Evolutionary conservation across 2,888 invertebrate species (phyloP).

Genomic region (Smittia aterrima): DNA sequence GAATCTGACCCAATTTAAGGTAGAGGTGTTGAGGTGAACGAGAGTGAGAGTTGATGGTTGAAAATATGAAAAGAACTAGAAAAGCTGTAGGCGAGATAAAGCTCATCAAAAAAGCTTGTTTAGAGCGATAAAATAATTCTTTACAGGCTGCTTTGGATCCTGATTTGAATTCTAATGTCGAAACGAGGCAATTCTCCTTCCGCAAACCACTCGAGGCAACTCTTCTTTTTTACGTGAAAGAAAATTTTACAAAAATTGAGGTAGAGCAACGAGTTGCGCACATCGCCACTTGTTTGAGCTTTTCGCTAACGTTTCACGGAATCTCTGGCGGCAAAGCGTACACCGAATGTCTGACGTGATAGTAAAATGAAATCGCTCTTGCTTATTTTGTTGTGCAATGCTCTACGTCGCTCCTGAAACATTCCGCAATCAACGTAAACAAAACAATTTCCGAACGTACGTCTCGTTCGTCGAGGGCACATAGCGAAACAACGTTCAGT

Average conservation of each 20-base stretch:
- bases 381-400: background rate
- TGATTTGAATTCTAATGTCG: too few relatives aligned
- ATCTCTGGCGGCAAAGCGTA: background rate
- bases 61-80: too few relatives aligned
- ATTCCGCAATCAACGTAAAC: background rate
- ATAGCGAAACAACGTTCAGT: constrained; percentile 2
- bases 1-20: too few relatives aligned
- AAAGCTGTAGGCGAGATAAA: too few relatives aligned
- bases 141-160: too few relatives aligned
- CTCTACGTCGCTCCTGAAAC: background rate
- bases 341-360: background rate
- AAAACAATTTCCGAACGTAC: background rate
- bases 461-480: background rate
- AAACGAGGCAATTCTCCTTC: too few relatives aligned
- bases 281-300: constrained; percentile 42
- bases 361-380: background rate
- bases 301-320: background rate
- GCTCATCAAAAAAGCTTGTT: too few relatives aligned
- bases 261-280: constrained; percentile 41
- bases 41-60: too few relatives aligned
- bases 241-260: background rate
- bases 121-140: too few relatives aligned
- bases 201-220: background rate
- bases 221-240: background rate
- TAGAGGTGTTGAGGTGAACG: too few relatives aligned